A percentile compares a stretch with the other conserved stretches of the same genome.
Evolutionary conservation across 2,888 invertebrate genomes (phyloP).

Genomic region (Lochmaea crataegi): DNA sequence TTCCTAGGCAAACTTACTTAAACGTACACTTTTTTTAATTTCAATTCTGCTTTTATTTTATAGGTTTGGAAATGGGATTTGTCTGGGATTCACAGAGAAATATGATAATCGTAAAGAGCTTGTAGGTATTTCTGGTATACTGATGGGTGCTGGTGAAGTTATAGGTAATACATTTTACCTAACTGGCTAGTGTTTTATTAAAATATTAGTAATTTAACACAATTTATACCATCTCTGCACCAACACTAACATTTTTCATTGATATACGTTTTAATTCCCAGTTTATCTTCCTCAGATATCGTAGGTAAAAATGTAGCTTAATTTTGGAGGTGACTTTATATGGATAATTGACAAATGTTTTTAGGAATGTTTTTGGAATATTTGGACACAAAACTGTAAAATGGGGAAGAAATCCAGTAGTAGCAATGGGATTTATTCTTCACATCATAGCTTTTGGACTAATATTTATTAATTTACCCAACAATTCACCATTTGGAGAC

Average conservation of each 20-base stretch:
- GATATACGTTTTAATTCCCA: too few relatives aligned
- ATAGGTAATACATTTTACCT: constrained; percentile 69
- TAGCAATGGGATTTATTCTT: constrained; percentile 87
- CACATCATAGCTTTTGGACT: constrained; percentile 86
- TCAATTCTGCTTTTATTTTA: constrained; percentile 39
- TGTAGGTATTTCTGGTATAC: constrained; percentile 93
- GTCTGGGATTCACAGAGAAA: constrained; percentile 86
- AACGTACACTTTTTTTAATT: not conserved
- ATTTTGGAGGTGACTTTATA: not conserved
- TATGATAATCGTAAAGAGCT: constrained; percentile 86
- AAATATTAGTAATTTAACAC: too few relatives aligned
- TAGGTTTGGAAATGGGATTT: constrained; percentile 93
- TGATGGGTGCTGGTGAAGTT: constrained; percentile 95
- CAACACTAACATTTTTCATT: too few relatives aligned
- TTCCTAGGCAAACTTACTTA: too few relatives aligned
- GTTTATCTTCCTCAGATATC: too few relatives aligned
- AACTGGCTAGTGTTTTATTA: too few relatives aligned
- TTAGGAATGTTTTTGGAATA: constrained; percentile 90
- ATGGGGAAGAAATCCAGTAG: constrained; percentile 92
- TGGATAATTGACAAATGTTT: constrained; percentile 30
- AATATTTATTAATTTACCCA: constrained; percentile 90
- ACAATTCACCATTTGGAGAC: constrained; percentile 79
- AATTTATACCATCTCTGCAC: too few relatives aligned
- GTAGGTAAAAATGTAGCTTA: too few relatives aligned
- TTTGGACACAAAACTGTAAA: constrained; percentile 85